Base-by-base conservation (phyloP, 2,797 vertebrate genomes). In the Staurois parvus region DNA sequence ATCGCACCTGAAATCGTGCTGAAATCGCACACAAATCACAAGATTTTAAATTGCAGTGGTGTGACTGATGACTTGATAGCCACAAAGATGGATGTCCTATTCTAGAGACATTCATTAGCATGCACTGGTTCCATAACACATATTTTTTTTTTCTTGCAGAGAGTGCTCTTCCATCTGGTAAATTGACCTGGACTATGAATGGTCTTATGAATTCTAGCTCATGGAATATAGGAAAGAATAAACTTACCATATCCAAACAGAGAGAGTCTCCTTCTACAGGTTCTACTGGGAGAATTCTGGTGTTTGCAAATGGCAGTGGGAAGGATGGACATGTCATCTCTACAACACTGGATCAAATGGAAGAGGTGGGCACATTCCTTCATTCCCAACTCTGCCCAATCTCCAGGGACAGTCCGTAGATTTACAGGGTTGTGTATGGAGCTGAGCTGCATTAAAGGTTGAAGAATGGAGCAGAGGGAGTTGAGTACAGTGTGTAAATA, bases 151-250 rank as follows among this genome's bases (percentile, higher is more conserved):
- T 81, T 85, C 79, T 92, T 93, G 88, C 91, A 93, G 92, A 90
- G 89, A 91, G 93, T 94, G 92, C 94, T 92, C 89, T 91, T 87
- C 90, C 90, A 91, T 90, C 88, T 88, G 92, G 92, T 90, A 88
- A 92, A 88, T 81, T 90, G 76, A 89, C 90, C 85, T 88, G 85
- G 91, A 89, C 88, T 88, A 76, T 87, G 87, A 93, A 88, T 79
- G 91, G 91, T 15, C 76, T 90, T 79, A 84, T 86, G 88, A 80
- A 91, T 91, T 90, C 85, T 73, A 81, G 76, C 84, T 88, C 85
- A 90, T 78, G 88, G 75, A 90, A 90, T 85, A 88, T 85, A 88
- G 77, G 64, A 83, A 89, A 91, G 90, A 86, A 80, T 79, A 92
- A 90, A 69, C 76, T 88, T 76, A 28, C 79, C 29, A 87, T 89